These are phyloP conservation scores for Zophobas morio DNA, from an alignment of 1,140 invertebrate genomes.

Conservation along the genomic window DNA sequence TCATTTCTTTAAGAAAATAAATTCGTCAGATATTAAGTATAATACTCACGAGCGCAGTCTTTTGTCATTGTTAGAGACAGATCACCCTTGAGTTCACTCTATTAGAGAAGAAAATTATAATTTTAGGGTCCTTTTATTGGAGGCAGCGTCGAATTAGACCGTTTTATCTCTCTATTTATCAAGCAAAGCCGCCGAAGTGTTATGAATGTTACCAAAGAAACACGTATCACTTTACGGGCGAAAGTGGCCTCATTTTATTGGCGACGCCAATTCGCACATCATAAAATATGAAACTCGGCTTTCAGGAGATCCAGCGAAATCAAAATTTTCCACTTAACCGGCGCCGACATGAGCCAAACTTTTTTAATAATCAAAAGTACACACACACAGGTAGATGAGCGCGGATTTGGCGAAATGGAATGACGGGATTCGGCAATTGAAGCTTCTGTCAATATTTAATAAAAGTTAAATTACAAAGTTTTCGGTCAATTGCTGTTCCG, in stretches of 20 bases:
- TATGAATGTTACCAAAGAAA: conserved; percentile 30
- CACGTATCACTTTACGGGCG: background rate
- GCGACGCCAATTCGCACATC: conserved; percentile 1
- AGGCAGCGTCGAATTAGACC: background rate
- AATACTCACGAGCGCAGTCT: background rate
- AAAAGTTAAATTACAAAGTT: conserved; percentile 36
- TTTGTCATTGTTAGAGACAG: conserved; percentile 1
- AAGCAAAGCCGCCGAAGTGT: conserved; percentile 4
- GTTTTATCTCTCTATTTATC: conserved; percentile 32
- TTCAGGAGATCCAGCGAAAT: background rate
- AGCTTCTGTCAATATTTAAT: conserved; percentile 37
- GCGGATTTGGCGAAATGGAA: background rate
- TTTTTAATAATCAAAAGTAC: conserved; percentile 23
- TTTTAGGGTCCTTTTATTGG: conserved; percentile 24
- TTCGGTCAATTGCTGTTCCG: conserved; percentile 33
- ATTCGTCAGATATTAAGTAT: background rate
- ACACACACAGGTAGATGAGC: conserved; percentile 20
- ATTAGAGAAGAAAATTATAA: conserved; percentile 10
- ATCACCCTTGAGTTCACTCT: conserved; percentile 17
- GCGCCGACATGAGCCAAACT: background rate
- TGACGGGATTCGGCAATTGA: conserved; percentile 14
- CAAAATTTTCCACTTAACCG: background rate
- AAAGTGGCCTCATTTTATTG: background rate
- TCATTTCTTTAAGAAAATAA: background rate
- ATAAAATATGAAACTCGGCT: background rate